Conservation (phyloP, 2,113 vertebrate species). For the Pelobates fuscus region DNA sequence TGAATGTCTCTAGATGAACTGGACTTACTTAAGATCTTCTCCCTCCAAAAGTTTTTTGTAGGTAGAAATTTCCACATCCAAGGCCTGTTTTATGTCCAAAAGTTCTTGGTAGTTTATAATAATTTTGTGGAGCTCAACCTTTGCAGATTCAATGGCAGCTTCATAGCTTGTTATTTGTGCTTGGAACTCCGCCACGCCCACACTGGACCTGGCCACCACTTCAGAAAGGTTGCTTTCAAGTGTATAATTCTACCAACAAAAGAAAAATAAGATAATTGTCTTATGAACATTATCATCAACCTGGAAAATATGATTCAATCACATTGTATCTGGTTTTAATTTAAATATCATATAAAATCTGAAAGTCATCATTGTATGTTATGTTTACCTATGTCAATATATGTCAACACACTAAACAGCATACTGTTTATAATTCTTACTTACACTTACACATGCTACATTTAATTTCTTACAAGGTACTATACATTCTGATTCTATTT, state of each 20-base stretch:
- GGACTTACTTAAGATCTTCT: constrained; percentile 61
- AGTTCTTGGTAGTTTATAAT: constrained; percentile 64
- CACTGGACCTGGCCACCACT: constrained; percentile 58
- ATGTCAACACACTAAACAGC: too few relatives aligned
- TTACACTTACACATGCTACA: too few relatives aligned
- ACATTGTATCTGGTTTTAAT: too few relatives aligned
- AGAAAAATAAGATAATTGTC: not conserved
- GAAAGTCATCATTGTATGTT: too few relatives aligned
- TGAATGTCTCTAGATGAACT: too few relatives aligned
- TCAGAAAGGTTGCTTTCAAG: constrained; percentile 61
- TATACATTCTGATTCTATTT: too few relatives aligned
- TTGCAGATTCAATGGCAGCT: constrained; percentile 61
- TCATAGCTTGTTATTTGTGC: constrained; percentile 58
- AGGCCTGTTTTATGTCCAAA: constrained; percentile 62
- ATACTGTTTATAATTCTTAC: too few relatives aligned
- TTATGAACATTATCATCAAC: not conserved
- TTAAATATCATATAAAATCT: too few relatives aligned
- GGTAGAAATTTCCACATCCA: constrained; percentile 65
- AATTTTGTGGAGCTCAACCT: constrained; percentile 62
- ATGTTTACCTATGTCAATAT: too few relatives aligned
- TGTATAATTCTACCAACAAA: constrained; percentile 53
- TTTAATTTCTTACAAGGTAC: too few relatives aligned
- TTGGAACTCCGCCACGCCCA: constrained; percentile 60
- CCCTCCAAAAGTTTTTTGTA: constrained; percentile 65
- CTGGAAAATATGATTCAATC: too few relatives aligned